A percentile compares a stretch with the other conserved stretches of the same genome.
These are phyloP conservation scores for Argyrosomus japonicus DNA, from an alignment of 2,113 vertebrate species.

Conservation along the genomic window DNA sequence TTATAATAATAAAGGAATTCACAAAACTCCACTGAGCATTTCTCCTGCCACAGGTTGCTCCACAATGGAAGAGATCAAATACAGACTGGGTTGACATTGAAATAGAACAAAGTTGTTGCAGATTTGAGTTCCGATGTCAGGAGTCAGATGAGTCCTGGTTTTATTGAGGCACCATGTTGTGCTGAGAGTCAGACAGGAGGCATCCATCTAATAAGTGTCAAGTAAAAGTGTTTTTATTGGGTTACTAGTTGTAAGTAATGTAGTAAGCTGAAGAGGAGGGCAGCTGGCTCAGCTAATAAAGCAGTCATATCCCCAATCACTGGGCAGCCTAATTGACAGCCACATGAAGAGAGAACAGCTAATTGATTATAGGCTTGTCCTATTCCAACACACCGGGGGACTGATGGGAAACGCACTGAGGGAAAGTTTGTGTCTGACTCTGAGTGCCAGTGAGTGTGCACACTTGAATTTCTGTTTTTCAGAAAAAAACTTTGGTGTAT, in stretches of 20 bases:
- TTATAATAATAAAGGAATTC: background rate
- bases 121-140: background rate
- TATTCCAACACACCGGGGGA: constrained; percentile 53
- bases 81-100: background rate
- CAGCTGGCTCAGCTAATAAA: constrained; percentile 53
- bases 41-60: background rate
- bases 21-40: background rate
- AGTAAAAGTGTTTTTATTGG: constrained; percentile 57
- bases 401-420: constrained; percentile 38
- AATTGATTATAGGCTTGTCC: constrained; percentile 88
- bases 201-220: constrained; percentile 61
- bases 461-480: background rate
- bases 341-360: constrained; percentile 70
- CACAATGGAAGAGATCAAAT: background rate
- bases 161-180: constrained; percentile 39
- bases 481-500: background rate
- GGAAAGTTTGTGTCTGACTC: background rate
- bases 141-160: background rate
- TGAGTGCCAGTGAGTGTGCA: background rate
- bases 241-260: constrained; percentile 58
- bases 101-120: background rate
- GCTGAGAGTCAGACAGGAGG: constrained; percentile 14
- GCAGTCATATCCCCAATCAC: constrained; percentile 67
- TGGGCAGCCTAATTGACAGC: constrained; percentile 78
- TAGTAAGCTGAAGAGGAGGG: constrained; percentile 57